These are phyloP conservation scores for Drosophila tropicalis DNA, from an alignment of 1,140 invertebrate species.

Conservation along the genomic window DNA sequence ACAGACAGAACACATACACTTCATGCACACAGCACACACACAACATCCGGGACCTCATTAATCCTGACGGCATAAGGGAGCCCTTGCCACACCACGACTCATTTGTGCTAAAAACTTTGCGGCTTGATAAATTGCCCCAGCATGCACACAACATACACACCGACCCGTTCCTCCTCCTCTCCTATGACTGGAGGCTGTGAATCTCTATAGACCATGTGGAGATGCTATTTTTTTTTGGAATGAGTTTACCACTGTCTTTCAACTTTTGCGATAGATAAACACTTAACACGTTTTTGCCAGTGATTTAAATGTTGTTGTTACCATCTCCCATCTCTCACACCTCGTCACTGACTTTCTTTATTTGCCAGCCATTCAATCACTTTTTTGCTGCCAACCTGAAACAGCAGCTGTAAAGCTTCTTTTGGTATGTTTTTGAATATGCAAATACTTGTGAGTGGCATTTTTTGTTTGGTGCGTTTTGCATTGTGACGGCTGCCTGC, in stretches of 20 bases:
- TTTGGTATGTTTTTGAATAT: conserved; percentile 52
- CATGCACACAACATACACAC: conserved; percentile 41
- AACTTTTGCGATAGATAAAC: conserved; percentile 74
- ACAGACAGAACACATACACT: conserved; percentile 14
- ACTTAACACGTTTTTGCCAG: conserved; percentile 75
- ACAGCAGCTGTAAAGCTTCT: neutral
- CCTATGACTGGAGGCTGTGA: conserved; percentile 5
- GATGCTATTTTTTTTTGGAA: no score
- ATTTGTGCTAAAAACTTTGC: conserved; percentile 76
- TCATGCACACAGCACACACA: conserved; percentile 13
- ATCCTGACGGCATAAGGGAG: conserved; percentile 58
- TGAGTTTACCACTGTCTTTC: conserved; percentile 30
- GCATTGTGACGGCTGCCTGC: conserved; percentile 42
- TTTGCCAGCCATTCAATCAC: conserved; percentile 69
- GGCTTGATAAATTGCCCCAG: conserved; percentile 71
- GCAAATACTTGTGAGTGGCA: conserved; percentile 60
- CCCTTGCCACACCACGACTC: conserved; percentile 58
- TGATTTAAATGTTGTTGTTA: conserved; percentile 52
- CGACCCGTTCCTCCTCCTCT: conserved; percentile 12
- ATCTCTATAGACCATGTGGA: no score
- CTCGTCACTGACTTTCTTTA: conserved; percentile 19
- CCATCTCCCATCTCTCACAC: neutral
- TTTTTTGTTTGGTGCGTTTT: conserved; percentile 36
- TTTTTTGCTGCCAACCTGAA: conserved; percentile 25
- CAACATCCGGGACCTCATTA: conserved; percentile 74